Evolutionary conservation across 2,888 invertebrate species (phyloP), one percentile per base, ranked within the genome.

Genomic region (Germaria angustata): DNA sequence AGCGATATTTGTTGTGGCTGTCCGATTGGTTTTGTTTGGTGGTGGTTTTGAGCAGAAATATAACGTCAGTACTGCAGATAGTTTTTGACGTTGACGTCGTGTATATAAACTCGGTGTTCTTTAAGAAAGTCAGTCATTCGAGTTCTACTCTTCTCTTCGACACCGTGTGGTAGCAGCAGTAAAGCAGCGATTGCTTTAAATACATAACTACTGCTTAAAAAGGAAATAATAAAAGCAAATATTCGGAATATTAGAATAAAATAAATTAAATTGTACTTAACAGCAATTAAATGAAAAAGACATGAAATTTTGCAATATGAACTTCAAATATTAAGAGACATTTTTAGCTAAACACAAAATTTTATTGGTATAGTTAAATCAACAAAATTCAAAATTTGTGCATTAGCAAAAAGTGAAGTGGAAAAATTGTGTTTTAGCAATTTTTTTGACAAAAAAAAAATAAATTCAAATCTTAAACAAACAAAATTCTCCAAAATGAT

Each of bases 381-480:
- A 61, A 61, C 20, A 55, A 22, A 75, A 76, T 32, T 55, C 13
- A 66, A 81, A 84, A 81, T 72, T 85, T 79, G 80, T 80, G 76
- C 80, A 82, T 80, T 76, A 76, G 57, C 44, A 63, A 59, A 51
- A 75, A 66, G 36, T 15, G 24, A 71, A 77, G 72, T 79, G 75
- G 34, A 53, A 78, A 82, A 84, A 85, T 85, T 85, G 89, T 89
- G 87, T 87, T 88, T 87, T 88, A 88, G 86, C 88, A 88, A 88
- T 88, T 88, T 86, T 86, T 63, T 34, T 44, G 22, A 81, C 78
- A 80, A 72, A 66, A 69, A 57, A 28, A n/a, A 20, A n/a, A 55
- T 17, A 63, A 39, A 28, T 41, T 20, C 8, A 28, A 28, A 28
- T 39, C 51, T 49, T 32, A 28, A 61, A 75, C 36, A 82, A 59